These are phyloP conservation scores for Babyrousa celebensis DNA, from an alignment of 2,797 vertebrate genomes.

Conservation along the genomic window DNA sequence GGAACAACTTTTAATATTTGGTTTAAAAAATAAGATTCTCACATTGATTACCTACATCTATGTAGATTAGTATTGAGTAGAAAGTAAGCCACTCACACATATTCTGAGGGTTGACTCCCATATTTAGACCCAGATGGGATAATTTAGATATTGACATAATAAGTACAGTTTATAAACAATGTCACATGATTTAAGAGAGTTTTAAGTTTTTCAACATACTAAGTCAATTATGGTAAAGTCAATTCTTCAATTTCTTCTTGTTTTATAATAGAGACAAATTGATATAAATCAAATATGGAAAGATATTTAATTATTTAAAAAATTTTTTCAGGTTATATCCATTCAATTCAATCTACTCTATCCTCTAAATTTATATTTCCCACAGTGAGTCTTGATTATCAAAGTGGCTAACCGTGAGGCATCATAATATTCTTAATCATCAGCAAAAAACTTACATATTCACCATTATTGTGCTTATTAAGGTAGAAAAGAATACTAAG, in stretches of 20 bases:
- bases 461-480: too few relatives aligned
- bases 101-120: background rate
- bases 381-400: background rate
- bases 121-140: constrained; percentile 25
- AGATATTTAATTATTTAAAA: constrained; percentile 31
- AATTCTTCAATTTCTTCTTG: background rate
- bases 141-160: constrained; percentile 68
- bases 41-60: background rate
- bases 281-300: constrained; percentile 16
- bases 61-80: constrained; percentile 20
- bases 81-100: background rate
- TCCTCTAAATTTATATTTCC: constrained; percentile 29
- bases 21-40: background rate
- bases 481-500: too few relatives aligned
- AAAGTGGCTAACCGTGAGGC: background rate
- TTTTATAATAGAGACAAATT: background rate
- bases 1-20: constrained; percentile 49
- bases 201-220: constrained; percentile 10
- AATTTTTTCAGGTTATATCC: background rate
- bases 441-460: too few relatives aligned
- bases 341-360: background rate
- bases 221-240: constrained; percentile 43
- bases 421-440: background rate
- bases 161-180: background rate
- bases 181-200: background rate